Percentiles rank a stretch among this genome's conserved stretches.
These are phyloP conservation scores for Psilopsiagon aymara DNA, from an alignment of 2,113 vertebrate genomes.

Conservation along the genomic window DNA sequence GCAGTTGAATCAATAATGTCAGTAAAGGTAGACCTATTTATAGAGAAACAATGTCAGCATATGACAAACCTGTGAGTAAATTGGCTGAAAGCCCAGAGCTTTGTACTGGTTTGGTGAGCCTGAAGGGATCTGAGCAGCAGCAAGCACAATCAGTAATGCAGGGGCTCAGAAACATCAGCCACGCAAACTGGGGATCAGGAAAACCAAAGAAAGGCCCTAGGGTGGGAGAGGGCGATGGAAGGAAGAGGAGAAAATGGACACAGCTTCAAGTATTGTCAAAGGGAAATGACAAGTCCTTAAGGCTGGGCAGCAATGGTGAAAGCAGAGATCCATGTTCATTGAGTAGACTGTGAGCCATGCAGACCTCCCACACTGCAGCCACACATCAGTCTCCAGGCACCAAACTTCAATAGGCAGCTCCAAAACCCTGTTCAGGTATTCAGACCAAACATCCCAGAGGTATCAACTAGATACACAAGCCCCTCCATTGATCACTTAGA, in stretches of 20 bases:
- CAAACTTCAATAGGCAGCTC: background rate
- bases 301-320: background rate
- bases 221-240: background rate
- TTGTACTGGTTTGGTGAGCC: constrained; percentile 25
- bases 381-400: background rate
- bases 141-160: background rate
- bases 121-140: background rate
- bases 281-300: background rate
- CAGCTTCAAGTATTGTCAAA: background rate
- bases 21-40: constrained; percentile 65
- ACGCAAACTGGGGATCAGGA: background rate
- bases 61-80: constrained; percentile 64
- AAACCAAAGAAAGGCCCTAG: background rate
- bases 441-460: background rate
- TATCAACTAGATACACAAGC: fast-evolving
- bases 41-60: constrained; percentile 69
- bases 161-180: background rate
- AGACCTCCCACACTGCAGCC: background rate
- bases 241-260: background rate
- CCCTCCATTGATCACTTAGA: background rate
- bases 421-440: background rate
- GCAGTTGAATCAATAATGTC: constrained; percentile 62
- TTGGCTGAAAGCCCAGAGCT: constrained; percentile 63
- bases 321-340: background rate
- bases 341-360: background rate